phyloP scores from a whole-genome alignment of 1,140 invertebrate genomes.

The Adelges cooleyi region DNA sequence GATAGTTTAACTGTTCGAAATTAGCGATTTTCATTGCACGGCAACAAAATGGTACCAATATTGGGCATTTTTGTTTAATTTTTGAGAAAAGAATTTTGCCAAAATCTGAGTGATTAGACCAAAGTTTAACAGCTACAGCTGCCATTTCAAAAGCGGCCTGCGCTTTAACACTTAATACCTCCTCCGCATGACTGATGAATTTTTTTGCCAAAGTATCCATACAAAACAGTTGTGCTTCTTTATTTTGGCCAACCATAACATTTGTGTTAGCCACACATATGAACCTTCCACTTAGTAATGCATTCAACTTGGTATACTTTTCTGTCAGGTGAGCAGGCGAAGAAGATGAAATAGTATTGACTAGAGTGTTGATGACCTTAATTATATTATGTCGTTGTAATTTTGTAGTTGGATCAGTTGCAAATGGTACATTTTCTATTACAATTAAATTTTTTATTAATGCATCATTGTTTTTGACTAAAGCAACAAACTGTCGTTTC shows the following conservation, averaged over 20 bases:
- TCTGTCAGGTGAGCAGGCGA: not conserved
- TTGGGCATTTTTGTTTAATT: constrained; percentile 11
- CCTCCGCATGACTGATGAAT: not conserved
- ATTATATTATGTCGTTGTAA: not conserved
- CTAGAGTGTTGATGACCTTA: constrained; percentile 2
- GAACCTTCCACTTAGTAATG: constrained; percentile 2
- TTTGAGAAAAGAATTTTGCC: not conserved
- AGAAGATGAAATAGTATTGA: constrained; percentile 2
- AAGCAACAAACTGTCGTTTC: not conserved
- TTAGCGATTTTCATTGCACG: not conserved
- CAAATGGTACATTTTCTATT: not conserved
- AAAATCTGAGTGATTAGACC: not conserved
- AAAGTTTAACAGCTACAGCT: constrained; percentile 39
- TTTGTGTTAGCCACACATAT: not conserved
- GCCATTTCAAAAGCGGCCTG: constrained; percentile 29
- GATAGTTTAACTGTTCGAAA: not conserved
- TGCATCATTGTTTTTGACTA: not conserved
- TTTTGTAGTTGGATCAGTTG: not conserved
- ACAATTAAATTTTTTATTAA: not conserved
- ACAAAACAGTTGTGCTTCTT: constrained; percentile 3
- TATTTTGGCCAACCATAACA: not conserved
- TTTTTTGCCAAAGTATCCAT: not conserved
- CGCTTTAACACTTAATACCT: constrained; percentile 12
- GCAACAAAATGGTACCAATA: not conserved
- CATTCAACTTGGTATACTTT: constrained; percentile 9